Evolutionary conservation across 1,140 invertebrate genomes (phyloP).

Genomic region (Scaptodrosophila lebanonensis): DNA sequence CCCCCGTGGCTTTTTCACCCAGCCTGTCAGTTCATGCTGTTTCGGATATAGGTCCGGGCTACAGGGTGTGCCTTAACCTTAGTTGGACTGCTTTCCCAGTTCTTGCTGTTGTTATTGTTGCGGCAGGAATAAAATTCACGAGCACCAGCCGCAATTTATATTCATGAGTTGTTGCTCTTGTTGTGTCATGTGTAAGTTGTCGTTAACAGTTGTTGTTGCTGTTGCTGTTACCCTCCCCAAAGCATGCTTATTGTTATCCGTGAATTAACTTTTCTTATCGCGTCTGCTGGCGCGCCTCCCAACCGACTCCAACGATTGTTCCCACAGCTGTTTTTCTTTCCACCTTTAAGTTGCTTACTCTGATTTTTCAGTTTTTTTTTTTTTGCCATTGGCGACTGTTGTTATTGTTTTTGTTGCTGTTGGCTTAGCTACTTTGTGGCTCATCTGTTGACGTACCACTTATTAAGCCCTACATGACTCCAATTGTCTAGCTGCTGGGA

Average conservation of each 20-base stretch:
- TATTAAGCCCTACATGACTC: constrained; percentile 55
- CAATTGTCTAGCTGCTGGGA: constrained; percentile 44
- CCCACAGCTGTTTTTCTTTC: constrained; percentile 7
- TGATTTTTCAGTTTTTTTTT: constrained; percentile 40
- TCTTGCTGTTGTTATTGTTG: constrained; percentile 9
- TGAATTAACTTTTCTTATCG: constrained; percentile 72
- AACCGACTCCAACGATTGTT: neutral
- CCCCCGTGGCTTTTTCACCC: neutral
- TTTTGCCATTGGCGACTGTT: constrained; percentile 5
- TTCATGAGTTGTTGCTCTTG: constrained; percentile 67
- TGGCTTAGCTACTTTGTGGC: constrained; percentile 58
- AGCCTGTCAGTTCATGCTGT: too few species aligned
- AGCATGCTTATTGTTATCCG: constrained; percentile 73
- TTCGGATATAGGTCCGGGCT: too few species aligned
- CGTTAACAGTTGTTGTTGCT: constrained; percentile 21
- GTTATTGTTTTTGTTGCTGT: constrained; percentile 5
- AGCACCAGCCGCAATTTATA: constrained; percentile 62
- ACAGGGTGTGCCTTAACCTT: constrained; percentile 27
- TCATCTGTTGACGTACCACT: constrained; percentile 47
- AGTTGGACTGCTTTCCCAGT: constrained; percentile 23
- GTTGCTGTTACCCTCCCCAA: constrained; percentile 38
- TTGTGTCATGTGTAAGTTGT: constrained; percentile 13
- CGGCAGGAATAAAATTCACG: neutral
- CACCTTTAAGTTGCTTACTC: constrained; percentile 50
- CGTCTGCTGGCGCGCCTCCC: constrained; percentile 20